Percentiles rank a stretch among this genome's conserved stretches.
phyloP scores from a whole-genome alignment of 2,797 vertebrate genomes.

The Hypotaenidia okinawae region DNA sequence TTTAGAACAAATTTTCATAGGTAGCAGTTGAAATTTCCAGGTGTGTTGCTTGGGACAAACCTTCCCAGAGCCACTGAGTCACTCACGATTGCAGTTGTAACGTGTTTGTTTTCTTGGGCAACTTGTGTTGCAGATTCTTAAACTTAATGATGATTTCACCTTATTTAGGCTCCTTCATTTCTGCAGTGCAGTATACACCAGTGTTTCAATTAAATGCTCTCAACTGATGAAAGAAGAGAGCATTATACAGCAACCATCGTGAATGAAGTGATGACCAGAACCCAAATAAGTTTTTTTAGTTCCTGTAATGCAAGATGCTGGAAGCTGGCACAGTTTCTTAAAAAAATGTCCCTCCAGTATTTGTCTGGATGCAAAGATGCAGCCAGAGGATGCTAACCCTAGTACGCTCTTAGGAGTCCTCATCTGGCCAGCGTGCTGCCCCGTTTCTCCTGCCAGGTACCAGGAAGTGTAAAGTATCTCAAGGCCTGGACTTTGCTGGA shows the following conservation, averaged over 20 bases:
- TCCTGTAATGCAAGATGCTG: slow-evolving; percentile 11
- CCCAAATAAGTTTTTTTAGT: neutral
- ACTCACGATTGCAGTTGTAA: neutral
- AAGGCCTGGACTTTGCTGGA: neutral
- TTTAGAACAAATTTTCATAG: neutral
- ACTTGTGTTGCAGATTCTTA: neutral
- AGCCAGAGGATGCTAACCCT: neutral
- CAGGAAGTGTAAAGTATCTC: neutral
- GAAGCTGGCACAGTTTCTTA: neutral
- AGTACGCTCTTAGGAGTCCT: accelerated
- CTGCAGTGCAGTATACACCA: neutral
- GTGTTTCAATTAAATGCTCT: neutral
- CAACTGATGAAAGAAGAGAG: neutral
- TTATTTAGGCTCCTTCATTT: neutral
- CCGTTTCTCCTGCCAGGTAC: neutral
- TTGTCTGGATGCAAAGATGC: neutral
- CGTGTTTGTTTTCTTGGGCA: neutral
- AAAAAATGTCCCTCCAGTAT: neutral
- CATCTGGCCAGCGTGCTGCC: neutral
- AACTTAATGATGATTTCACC: neutral
- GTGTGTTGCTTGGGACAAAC: neutral
- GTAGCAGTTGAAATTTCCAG: neutral
- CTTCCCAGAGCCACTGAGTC: neutral
- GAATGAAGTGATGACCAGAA: slow-evolving; percentile 1
- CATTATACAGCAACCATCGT: neutral